phyloP scores from a whole-genome alignment of 1,140 invertebrate species.

The Drosophila equinoxialis region DNA sequence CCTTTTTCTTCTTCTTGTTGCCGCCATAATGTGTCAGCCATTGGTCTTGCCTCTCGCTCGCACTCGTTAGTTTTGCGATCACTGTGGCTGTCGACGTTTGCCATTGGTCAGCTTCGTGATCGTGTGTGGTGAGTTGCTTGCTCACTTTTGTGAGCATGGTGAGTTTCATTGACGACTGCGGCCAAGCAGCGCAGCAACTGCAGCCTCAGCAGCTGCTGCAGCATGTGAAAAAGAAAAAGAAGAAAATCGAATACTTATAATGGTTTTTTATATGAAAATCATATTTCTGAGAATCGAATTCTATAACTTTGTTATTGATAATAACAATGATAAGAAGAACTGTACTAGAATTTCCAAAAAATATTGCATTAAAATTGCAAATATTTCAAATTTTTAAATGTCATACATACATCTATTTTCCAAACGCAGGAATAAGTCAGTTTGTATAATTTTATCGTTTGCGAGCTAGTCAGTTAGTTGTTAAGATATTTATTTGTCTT shows the following conservation, averaged over 20 bases:
- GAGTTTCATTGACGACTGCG: neutral
- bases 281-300: too few species aligned
- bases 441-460: too few species aligned
- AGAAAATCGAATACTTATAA: neutral
- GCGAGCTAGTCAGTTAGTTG: too few species aligned
- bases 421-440: too few species aligned
- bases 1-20: slow-evolving; percentile 39
- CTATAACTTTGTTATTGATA: too few species aligned
- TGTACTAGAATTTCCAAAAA: too few species aligned
- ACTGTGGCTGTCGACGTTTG: slow-evolving; percentile 42
- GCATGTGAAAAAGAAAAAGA: neutral
- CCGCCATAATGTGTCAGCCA: slow-evolving; percentile 61
- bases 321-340: too few species aligned
- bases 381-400: too few species aligned
- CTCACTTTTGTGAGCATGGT: slow-evolving; percentile 11
- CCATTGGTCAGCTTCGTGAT: slow-evolving; percentile 22
- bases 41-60: slow-evolving; percentile 72
- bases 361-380: too few species aligned
- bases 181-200: neutral
- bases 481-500: too few species aligned
- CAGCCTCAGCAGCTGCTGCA: neutral
- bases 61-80: slow-evolving; percentile 31
- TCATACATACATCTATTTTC: too few species aligned
- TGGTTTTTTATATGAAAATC: too few species aligned
- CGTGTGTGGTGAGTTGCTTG: slow-evolving; percentile 5